phyloP scores from a whole-genome alignment of 2,888 invertebrate species.

The Tanaodytes sp. region DNA sequence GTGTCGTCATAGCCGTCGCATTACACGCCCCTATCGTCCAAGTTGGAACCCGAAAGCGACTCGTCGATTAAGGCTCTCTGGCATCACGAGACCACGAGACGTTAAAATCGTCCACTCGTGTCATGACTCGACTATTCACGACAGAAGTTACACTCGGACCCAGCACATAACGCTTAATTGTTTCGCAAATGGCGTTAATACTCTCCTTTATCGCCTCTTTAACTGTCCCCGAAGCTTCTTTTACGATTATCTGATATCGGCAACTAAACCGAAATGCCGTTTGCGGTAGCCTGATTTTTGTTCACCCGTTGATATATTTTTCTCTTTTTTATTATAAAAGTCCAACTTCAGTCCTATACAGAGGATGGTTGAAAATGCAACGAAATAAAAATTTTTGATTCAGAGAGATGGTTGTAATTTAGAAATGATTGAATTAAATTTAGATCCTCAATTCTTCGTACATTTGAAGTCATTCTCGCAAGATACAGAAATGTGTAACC shows the following conservation, averaged over 20 bases:
- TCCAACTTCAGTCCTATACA: too few species aligned
- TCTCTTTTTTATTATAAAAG: too few species aligned
- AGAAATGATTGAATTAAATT: too few species aligned
- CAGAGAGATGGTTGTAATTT: too few species aligned
- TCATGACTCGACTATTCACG: constrained; percentile 57
- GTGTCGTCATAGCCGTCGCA: constrained; percentile 64
- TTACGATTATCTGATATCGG: constrained; percentile 13
- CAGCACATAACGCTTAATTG: constrained; percentile 47
- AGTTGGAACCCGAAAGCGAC: constrained; percentile 53
- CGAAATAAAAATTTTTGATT: too few species aligned
- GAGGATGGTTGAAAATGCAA: too few species aligned
- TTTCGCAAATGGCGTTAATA: constrained; percentile 45
- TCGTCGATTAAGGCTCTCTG: constrained; percentile 58
- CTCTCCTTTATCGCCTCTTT: constrained; percentile 41
- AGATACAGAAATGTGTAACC: too few species aligned
- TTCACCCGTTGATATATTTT: too few species aligned
- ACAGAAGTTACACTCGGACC: constrained; percentile 56
- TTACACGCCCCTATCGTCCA: constrained; percentile 61
- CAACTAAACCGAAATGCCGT: too few species aligned
- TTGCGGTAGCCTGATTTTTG: too few species aligned
- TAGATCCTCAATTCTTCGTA: constrained; percentile 38
- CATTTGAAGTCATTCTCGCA: too few species aligned
- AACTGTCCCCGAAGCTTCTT: constrained; percentile 35
- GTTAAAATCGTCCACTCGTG: constrained; percentile 57
- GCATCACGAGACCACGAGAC: constrained; percentile 53